Conservation (phyloP, 2,888 invertebrate species). For the Acanthosepion esculentum region DNA sequence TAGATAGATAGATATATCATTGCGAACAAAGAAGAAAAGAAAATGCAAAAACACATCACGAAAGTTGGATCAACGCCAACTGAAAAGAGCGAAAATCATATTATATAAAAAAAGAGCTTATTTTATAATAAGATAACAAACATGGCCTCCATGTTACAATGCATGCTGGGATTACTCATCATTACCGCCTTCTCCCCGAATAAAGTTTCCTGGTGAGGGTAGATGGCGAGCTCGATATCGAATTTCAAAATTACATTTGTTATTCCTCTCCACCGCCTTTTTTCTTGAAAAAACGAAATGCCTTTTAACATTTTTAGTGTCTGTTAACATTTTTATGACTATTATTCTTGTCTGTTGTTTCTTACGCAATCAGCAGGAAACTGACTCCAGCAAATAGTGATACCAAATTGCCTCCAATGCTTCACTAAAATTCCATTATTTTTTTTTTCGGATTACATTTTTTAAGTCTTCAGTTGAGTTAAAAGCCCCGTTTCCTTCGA, state of each 20-base stretch:
- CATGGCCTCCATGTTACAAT: neutral
- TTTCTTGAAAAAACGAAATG: neutral
- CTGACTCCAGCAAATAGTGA: neutral
- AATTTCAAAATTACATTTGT: neutral
- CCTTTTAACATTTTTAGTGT: neutral
- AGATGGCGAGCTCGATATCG: neutral
- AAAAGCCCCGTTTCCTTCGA: neutral
- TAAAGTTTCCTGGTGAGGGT: neutral
- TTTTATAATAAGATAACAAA: neutral
- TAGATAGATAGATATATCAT: too few species aligned
- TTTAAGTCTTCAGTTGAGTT: neutral
- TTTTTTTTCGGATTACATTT: neutral
- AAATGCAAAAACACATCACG: neutral
- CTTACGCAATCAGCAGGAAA: constrained; percentile 9
- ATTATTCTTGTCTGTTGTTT: neutral
- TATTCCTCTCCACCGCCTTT: neutral
- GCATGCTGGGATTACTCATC: constrained; percentile 21
- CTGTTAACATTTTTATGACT: neutral
- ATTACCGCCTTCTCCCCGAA: neutral
- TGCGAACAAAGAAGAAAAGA: neutral
- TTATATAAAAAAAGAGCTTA: neutral
- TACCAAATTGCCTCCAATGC: neutral
- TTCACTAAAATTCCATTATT: neutral
- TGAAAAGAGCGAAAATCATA: neutral
- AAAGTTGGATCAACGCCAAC: neutral